Conservation (phyloP, 2,797 vertebrate genomes). For the Triplophysa yarkandensis region DNA sequence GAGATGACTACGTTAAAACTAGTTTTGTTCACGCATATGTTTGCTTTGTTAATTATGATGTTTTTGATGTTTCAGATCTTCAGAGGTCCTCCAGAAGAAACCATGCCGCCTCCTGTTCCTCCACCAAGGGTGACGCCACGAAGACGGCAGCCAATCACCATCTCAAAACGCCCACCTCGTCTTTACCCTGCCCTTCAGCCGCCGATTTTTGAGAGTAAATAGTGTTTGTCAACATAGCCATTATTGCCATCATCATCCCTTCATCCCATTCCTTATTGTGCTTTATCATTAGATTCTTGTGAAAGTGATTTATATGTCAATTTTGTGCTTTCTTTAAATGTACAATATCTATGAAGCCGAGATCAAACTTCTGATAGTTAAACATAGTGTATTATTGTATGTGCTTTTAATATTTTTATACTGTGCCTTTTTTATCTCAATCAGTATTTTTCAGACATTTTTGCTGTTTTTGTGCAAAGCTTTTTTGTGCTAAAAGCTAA, state of each 20-base stretch:
- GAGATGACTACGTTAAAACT: too few relatives aligned
- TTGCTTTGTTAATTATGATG: conserved; percentile 6
- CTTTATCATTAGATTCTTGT: conserved; percentile 6
- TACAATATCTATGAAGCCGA: neutral
- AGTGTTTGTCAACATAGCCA: conserved; percentile 59
- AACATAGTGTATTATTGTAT: neutral
- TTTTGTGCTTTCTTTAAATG: neutral
- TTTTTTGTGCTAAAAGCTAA: conserved; percentile 3
- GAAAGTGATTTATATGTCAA: conserved; percentile 3
- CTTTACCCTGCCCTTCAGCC: conserved; percentile 73
- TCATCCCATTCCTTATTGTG: conserved; percentile 28
- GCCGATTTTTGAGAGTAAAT: conserved; percentile 83
- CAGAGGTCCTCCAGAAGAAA: conserved; percentile 86
- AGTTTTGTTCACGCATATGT: too few relatives aligned
- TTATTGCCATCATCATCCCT: conserved; percentile 58
- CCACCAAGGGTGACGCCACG: conserved; percentile 88
- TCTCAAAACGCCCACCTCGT: conserved; percentile 90
- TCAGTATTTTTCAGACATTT: neutral
- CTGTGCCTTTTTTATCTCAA: neutral
- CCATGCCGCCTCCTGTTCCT: conserved; percentile 81
- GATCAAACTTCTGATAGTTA: neutral
- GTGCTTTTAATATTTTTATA: neutral
- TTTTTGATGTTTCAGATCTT: conserved; percentile 82
- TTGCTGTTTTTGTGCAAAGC: conserved; percentile 25
- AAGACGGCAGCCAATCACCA: conserved; percentile 94